phyloP scores from a whole-genome alignment of 2,113 vertebrate genomes.

The Theristicus caerulescens region DNA sequence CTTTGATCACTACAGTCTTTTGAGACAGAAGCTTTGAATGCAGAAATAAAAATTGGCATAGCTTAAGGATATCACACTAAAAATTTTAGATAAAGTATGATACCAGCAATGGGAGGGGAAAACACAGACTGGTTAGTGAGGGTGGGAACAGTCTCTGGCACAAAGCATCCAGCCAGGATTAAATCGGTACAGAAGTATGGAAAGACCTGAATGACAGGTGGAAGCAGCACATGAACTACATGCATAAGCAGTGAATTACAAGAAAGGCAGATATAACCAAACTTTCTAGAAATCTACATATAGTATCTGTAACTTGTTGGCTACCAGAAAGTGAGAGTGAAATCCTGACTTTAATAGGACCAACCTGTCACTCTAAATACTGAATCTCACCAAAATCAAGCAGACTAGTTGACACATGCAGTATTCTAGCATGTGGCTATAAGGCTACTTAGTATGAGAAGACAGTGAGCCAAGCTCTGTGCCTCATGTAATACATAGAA shows the following conservation, averaged over 20 bases:
- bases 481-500: rapidly evolving
- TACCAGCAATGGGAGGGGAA: background rate
- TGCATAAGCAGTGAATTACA: background rate
- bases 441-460: background rate
- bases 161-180: background rate
- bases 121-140: background rate
- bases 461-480: background rate
- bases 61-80: background rate
- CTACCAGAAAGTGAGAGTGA: background rate
- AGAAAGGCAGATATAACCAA: background rate
- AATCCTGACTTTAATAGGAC: background rate
- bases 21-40: background rate
- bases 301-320: background rate
- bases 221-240: background rate
- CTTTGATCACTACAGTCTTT: background rate
- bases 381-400: background rate
- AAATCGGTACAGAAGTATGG: background rate
- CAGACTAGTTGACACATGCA: background rate
- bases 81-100: background rate
- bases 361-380: background rate
- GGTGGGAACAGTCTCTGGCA: background rate
- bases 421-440: background rate
- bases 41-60: background rate
- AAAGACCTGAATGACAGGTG: background rate
- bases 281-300: background rate